phyloP scores from a whole-genome alignment of 2,888 invertebrate species.

The Rosalia funebris region DNA sequence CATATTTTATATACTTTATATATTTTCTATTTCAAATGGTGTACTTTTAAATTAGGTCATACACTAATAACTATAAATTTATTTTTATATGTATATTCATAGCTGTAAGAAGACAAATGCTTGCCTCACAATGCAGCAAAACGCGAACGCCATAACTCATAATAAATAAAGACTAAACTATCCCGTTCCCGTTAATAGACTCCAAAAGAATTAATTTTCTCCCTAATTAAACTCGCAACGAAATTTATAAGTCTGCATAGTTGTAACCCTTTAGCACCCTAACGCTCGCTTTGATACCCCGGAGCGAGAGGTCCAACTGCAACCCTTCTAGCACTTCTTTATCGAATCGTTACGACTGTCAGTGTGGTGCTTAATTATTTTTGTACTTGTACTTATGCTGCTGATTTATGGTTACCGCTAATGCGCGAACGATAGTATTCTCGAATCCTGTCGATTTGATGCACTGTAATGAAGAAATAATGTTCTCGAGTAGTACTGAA shows the following conservation, averaged over 20 bases:
- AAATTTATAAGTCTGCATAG: slow-evolving; percentile 54
- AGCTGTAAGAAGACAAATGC: too few relatives aligned
- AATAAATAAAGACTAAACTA: slow-evolving; percentile 4
- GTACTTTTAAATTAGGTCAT: too few relatives aligned
- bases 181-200: slow-evolving; percentile 23
- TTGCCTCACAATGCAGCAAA: too few relatives aligned
- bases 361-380: slow-evolving; percentile 61
- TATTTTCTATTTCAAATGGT: too few relatives aligned
- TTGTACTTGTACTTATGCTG: slow-evolving; percentile 53
- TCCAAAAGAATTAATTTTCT: slow-evolving; percentile 60
- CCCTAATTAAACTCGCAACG: slow-evolving; percentile 57
- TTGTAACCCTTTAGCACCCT: slow-evolving; percentile 55
- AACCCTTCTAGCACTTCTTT: slow-evolving; percentile 59
- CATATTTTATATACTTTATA: too few relatives aligned
- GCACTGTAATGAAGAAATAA: too few relatives aligned
- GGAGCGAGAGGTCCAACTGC: slow-evolving; percentile 37
- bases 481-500: too few relatives aligned
- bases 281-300: slow-evolving; percentile 41
- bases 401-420: slow-evolving; percentile 54
- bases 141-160: not conserved
- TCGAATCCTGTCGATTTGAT: too few relatives aligned
- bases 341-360: slow-evolving; percentile 63
- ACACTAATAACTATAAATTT: too few relatives aligned
- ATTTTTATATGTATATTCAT: too few relatives aligned
- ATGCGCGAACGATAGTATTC: slow-evolving; percentile 43